A percentile compares a stretch with the other conserved stretches of the same genome.
Conservation (phyloP, 2,888 invertebrate genomes). For the Phaonia tiefii region DNA sequence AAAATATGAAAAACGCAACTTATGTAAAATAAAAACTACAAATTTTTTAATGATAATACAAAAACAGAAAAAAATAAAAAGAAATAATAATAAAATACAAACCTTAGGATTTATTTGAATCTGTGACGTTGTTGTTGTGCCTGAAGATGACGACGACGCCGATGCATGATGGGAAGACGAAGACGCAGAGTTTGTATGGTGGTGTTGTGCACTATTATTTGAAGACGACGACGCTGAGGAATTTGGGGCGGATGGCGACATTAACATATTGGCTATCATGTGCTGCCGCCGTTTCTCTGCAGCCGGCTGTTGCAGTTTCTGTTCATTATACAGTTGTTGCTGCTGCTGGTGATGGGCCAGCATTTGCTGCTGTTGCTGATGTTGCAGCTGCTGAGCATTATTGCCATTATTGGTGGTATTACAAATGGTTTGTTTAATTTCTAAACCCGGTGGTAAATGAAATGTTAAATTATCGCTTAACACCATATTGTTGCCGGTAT, state of each 20-base stretch:
- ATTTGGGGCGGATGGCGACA: conserved; percentile 80
- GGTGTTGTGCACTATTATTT: conserved; percentile 58
- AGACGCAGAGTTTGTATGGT: conserved; percentile 63
- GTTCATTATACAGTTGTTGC: conserved; percentile 66
- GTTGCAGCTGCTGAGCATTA: conserved; percentile 71
- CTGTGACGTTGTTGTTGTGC: conserved; percentile 77
- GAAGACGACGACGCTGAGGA: conserved; percentile 63
- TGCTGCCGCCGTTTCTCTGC: conserved; percentile 75
- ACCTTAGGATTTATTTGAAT: conserved; percentile 80
- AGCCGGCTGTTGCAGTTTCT: conserved; percentile 67
- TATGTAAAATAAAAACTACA: conserved; percentile 65
- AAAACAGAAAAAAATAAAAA: conserved; percentile 63
- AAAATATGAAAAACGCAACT: conserved; percentile 40
- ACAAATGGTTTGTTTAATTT: conserved; percentile 75
- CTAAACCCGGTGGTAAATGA: conserved; percentile 76
- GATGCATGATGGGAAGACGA: conserved; percentile 70
- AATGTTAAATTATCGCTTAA: conserved; percentile 76
- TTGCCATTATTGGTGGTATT: conserved; percentile 41
- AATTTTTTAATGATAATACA: conserved; percentile 68
- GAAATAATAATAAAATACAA: conserved; percentile 77
- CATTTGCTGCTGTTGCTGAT: conserved; percentile 70
- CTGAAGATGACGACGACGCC: conserved; percentile 68
- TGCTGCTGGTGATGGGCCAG: conserved; percentile 58
- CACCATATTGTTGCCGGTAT: conserved; percentile 68
- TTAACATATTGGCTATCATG: conserved; percentile 78